Conservation (phyloP, 2,113 vertebrate genomes). For the Zeus faber region DNA sequence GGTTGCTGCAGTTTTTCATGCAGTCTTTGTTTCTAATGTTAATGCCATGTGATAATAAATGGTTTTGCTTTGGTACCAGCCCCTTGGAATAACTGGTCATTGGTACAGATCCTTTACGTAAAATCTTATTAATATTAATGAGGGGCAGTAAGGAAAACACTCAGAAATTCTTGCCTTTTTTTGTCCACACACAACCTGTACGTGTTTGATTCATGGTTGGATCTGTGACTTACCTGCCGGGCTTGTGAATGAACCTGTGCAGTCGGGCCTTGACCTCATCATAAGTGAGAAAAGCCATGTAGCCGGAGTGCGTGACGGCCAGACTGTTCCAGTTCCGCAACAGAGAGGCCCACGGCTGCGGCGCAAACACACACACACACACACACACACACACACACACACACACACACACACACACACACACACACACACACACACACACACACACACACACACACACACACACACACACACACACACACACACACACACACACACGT, state of each 20-base stretch:
- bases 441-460: constrained; percentile 16
- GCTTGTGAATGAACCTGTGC: constrained; percentile 97
- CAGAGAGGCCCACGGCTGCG: constrained; percentile 94
- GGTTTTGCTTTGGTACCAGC: too few relatives aligned
- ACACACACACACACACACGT: too few relatives aligned
- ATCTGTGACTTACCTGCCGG: constrained; percentile 95
- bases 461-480: constrained; percentile 3
- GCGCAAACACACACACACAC: constrained; percentile 17
- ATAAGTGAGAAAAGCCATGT: constrained; percentile 98
- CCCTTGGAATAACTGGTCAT: too few relatives aligned
- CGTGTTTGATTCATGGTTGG: too few relatives aligned
- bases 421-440: constrained; percentile 14
- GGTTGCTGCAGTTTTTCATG: too few relatives aligned
- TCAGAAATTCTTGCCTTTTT: too few relatives aligned
- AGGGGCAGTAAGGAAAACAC: too few relatives aligned
- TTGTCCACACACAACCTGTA: too few relatives aligned
- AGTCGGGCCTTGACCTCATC: constrained; percentile 96
- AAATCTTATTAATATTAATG: too few relatives aligned
- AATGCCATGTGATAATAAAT: too few relatives aligned
- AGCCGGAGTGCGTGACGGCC: constrained; percentile 95
- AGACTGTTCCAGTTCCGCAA: constrained; percentile 99
- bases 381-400: constrained; percentile 20
- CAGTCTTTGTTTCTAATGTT: too few relatives aligned
- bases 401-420: constrained; percentile 21
- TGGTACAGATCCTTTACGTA: too few relatives aligned